Evolutionary conservation across 2,113 vertebrate species (phyloP).

Genomic region (Thalassoma bifasciatum): DNA sequence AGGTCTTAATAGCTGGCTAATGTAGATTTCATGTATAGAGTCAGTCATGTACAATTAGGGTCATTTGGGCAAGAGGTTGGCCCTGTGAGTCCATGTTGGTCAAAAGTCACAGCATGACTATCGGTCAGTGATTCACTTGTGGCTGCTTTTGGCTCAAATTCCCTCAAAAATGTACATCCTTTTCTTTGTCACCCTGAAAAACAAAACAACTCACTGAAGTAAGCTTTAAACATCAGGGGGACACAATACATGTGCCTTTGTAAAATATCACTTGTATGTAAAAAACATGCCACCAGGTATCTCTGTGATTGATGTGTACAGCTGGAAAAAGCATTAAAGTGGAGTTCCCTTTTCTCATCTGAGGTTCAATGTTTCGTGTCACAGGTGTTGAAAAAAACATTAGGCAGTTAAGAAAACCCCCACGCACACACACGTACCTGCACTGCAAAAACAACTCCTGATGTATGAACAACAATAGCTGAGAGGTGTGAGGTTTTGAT

Average conservation of each 20-base stretch:
- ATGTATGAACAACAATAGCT: constrained; percentile 31
- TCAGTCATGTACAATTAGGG: too few species aligned
- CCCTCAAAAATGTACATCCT: too few species aligned
- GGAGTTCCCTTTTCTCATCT: not conserved
- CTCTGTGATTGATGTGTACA: not conserved
- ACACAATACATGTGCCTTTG: too few species aligned
- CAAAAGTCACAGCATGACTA: not conserved
- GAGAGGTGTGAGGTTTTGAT: constrained; percentile 70
- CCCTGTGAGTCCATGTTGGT: not conserved
- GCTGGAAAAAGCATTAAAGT: not conserved
- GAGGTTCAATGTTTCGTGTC: not conserved
- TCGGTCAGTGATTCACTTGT: too few species aligned
- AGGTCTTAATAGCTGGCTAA: too few species aligned
- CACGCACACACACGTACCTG: constrained; percentile 14
- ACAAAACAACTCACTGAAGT: too few species aligned
- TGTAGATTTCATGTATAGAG: too few species aligned
- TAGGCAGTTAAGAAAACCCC: not conserved
- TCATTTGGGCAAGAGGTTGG: too few species aligned
- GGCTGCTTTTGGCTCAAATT: too few species aligned
- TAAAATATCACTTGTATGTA: too few species aligned
- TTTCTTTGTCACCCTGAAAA: too few species aligned
- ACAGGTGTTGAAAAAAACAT: not conserved
- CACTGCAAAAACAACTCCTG: not conserved
- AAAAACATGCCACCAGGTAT: not conserved
- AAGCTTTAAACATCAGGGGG: too few species aligned